Evolutionary conservation across 1,140 invertebrate genomes (phyloP).

Genomic region (Hylaeus anthracinus): DNA sequence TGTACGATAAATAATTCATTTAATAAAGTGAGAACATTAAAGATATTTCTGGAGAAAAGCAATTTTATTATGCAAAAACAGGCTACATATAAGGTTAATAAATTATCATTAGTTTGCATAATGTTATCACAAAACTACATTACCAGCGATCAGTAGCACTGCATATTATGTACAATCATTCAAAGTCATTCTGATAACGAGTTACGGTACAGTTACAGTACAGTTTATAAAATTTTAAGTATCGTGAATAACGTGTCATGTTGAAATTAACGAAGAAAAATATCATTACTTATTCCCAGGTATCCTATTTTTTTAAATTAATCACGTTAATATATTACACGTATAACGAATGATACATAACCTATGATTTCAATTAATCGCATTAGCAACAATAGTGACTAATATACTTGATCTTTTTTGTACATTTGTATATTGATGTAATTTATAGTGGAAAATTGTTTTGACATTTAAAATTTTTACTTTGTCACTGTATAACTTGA

Average conservation of each 20-base stretch:
- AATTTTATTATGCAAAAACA: no score
- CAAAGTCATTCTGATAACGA: not conserved
- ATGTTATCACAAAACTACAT: not conserved
- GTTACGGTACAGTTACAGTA: not conserved
- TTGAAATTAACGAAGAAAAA: slow-evolving; percentile 14
- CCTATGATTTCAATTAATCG: not conserved
- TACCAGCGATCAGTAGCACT: no score
- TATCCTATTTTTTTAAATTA: slow-evolving; percentile 34
- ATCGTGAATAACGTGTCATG: slow-evolving; percentile 11
- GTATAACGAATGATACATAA: slow-evolving; percentile 13
- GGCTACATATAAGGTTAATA: not conserved
- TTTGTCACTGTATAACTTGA: not conserved
- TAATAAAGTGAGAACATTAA: no score
- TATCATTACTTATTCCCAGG: slow-evolving; percentile 24
- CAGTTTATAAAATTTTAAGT: not conserved
- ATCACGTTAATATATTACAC: not conserved
- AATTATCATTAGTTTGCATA: not conserved
- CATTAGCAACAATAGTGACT: not conserved
- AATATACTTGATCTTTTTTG: not conserved
- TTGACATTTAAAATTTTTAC: no score
- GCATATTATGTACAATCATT: no score
- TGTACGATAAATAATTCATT: no score
- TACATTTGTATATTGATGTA: not conserved
- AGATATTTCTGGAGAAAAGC: no score
- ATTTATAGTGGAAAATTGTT: no score